Base-by-base conservation (phyloP, 2,888 invertebrate genomes). In the Acrobasis consociella region DNA sequence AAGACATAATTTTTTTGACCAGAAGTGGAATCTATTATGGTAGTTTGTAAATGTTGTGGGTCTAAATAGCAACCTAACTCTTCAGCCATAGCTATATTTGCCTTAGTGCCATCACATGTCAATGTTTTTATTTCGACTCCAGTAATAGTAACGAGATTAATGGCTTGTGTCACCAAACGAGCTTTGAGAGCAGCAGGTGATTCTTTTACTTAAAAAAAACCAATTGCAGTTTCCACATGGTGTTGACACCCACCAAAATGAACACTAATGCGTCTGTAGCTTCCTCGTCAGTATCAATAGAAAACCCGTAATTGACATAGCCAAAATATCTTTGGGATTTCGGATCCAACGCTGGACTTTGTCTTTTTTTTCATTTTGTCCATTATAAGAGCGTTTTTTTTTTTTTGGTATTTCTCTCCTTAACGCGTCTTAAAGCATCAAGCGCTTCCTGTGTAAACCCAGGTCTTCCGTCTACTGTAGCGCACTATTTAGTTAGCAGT, bases 91-190 rank as follows among this genome's bases (percentile, higher is more conserved):
- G 65, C 65, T 31, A 69, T 11, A 62, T 69, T 71, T n/a, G 66
- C 58, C 59, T 60, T 67, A 9, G 59, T 17, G 5, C 71, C 69
- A 55, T 71, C 69, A 63, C 67, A 70, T 9, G 71, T 71, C 16
- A 72, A 52, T 7, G 69, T 62, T 64, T 70, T 68, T 10, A 70
- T 63, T 64, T 69, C 60, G 3, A 70, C 64, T 13, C 68, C 67
- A 37, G 64, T 66, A 49, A 68, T 59, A 62, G 62, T 31, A 37
- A 68, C 53, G 37, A 69, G 60, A n/a, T 58, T 46, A 46, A 67
- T 58, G n/a, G 67, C 67, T 42, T 65, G 50, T 8, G 65, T 66
- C 11, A 68, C 62, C 2, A 70, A 46, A n/a, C 58, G 63, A 11
- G 63, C 63, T 62, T 66, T 70, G 2, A 31, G 17, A 13, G 7